Evolutionary conservation across 1,140 invertebrate species (phyloP).

Genomic region (Bombus confusus): DNA sequence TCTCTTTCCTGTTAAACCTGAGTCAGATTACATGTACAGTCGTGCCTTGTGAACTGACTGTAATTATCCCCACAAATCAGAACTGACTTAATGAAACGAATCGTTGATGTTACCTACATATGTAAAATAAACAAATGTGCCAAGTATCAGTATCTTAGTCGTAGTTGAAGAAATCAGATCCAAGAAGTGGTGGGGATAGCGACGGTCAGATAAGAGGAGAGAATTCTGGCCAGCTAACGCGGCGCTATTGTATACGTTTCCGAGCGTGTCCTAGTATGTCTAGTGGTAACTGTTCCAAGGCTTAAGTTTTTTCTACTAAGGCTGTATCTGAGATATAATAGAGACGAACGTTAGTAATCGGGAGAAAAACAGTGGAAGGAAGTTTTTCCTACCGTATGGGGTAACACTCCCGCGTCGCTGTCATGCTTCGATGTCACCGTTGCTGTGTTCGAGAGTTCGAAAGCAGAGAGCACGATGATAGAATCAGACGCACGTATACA

Average conservation of each 20-base stretch:
- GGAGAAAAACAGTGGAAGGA: constrained; percentile 36
- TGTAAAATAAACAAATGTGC: background rate
- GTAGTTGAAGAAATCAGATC: background rate
- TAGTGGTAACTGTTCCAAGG: background rate
- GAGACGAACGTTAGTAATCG: background rate
- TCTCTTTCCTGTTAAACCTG: background rate
- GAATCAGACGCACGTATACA: constrained; percentile 46
- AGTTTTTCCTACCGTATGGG: constrained; percentile 78
- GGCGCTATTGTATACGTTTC: constrained; percentile 7
- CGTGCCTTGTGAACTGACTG: background rate
- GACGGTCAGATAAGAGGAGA: background rate
- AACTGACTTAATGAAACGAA: background rate
- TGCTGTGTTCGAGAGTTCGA: constrained; percentile 23
- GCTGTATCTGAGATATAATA: background rate
- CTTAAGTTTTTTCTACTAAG: constrained; percentile 6
- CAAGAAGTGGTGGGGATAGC: background rate
- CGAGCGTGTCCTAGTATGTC: background rate
- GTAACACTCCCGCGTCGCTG: constrained; percentile 80
- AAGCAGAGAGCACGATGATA: constrained; percentile 54
- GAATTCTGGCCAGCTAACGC: background rate
- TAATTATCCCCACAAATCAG: background rate
- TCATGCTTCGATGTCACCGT: constrained; percentile 71
- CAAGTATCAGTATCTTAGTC: background rate
- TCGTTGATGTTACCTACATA: background rate
- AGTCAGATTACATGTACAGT: background rate